phyloP scores from a whole-genome alignment of 2,888 invertebrate species.

The Tanypteryx hageni region DNA sequence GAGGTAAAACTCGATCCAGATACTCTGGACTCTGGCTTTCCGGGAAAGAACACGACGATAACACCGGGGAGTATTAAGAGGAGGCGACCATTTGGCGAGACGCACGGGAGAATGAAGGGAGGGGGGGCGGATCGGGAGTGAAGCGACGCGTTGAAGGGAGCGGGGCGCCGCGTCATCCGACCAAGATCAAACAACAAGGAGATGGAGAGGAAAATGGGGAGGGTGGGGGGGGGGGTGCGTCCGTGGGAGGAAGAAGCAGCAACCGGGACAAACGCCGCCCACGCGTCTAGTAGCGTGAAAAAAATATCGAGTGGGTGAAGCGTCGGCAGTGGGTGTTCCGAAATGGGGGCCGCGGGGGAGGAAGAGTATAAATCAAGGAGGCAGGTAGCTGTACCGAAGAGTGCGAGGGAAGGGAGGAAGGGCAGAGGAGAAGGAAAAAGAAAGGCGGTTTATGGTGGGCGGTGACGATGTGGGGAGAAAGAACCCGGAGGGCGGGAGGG shows the following conservation, averaged over 20 bases:
- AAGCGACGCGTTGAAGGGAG: neutral
- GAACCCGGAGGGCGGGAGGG: neutral
- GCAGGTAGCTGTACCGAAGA: neutral
- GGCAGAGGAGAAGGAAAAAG: neutral
- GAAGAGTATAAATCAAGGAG: neutral
- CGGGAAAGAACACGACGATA: neutral
- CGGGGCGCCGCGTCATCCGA: neutral
- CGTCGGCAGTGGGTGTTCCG: neutral
- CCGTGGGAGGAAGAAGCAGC: neutral
- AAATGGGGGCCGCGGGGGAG: neutral
- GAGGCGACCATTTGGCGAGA: neutral
- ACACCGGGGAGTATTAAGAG: no score
- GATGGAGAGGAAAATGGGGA: neutral
- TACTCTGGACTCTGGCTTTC: neutral
- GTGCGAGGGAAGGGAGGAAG: neutral
- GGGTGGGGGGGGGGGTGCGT: neutral
- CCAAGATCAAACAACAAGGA: neutral
- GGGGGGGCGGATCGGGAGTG: neutral
- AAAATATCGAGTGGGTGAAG: conserved; percentile 13
- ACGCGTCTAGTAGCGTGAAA: neutral
- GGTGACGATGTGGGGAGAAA: neutral
- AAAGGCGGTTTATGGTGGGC: neutral
- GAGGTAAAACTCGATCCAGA: no score
- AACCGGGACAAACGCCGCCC: neutral
- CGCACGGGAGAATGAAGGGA: neutral